These are phyloP conservation scores for Criorhina ranunculi DNA, from an alignment of 2,888 invertebrate species.

Conservation along the genomic window DNA sequence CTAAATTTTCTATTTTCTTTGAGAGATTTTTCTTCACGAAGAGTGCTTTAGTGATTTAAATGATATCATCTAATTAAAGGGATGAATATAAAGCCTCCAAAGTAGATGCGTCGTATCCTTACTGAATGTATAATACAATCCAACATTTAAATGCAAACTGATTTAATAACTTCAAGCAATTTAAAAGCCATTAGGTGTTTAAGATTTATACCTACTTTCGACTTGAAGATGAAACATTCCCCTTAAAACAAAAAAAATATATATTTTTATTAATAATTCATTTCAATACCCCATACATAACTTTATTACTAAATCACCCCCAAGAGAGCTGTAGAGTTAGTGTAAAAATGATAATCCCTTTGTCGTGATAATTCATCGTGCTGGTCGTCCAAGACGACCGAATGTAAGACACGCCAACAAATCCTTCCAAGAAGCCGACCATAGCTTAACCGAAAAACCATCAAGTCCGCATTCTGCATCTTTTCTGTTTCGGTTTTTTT, in stretches of 20 bases:
- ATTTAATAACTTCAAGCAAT: conserved; percentile 61
- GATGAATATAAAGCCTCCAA: too few species aligned
- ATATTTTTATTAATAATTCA: conserved; percentile 72
- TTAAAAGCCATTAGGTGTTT: conserved; percentile 64
- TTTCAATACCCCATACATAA: conserved; percentile 66
- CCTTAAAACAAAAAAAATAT: conserved; percentile 4
- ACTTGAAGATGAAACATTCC: conserved; percentile 4
- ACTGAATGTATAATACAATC: background rate
- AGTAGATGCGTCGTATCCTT: too few species aligned
- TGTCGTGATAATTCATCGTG: conserved; percentile 83
- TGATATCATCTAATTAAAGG: too few species aligned
- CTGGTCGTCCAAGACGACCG: conserved; percentile 21
- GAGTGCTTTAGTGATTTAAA: too few species aligned
- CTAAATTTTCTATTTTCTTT: too few species aligned
- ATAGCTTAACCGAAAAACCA: conserved; percentile 66
- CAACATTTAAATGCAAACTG: conserved; percentile 13
- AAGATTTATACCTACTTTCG: conserved; percentile 50
- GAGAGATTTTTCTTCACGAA: too few species aligned
- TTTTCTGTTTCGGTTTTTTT: conserved; percentile 27
- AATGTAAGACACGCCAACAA: conserved; percentile 27
- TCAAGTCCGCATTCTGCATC: conserved; percentile 69
- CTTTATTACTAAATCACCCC: conserved; percentile 76
- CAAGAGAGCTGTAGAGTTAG: conserved; percentile 76
- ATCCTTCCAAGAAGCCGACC: conserved; percentile 37
- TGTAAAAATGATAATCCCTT: conserved; percentile 84